Evolutionary conservation across 2,113 vertebrate species (phyloP).

Genomic region (Misgurnus anguillicaudatus): DNA sequence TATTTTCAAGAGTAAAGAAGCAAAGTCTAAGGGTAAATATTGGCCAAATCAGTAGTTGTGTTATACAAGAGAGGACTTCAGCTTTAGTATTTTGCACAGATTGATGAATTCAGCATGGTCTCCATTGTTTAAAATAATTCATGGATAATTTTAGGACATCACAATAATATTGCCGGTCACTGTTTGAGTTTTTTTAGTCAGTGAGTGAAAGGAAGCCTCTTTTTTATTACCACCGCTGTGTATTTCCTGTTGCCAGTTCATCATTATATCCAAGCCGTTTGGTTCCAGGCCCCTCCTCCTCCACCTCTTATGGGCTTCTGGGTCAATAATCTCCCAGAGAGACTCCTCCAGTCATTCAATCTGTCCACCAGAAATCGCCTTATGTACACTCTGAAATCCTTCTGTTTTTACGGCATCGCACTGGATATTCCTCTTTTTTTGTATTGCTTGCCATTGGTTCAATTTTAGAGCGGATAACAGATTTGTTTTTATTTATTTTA

Average conservation of each 20-base stretch:
- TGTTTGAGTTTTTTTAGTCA: conserved; percentile 19
- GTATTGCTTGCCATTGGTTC: background rate
- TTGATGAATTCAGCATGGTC: background rate
- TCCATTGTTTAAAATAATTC: background rate
- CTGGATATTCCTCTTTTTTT: background rate
- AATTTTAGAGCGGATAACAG: background rate
- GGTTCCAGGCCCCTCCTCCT: conserved; percentile 55
- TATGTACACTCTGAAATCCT: conserved; percentile 51
- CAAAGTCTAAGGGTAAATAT: no score
- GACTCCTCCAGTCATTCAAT: conserved; percentile 64
- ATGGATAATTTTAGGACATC: background rate
- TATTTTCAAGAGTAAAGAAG: no score
- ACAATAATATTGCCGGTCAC: background rate
- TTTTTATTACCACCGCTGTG: conserved; percentile 37
- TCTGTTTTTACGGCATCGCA: conserved; percentile 50
- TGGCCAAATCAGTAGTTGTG: no score
- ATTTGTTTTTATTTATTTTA: background rate
- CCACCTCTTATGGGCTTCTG: conserved; percentile 63
- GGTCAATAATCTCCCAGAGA: conserved; percentile 70
- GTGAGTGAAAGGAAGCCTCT: conserved; percentile 33
- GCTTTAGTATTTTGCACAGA: background rate
- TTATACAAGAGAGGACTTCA: background rate
- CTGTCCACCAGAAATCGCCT: conserved; percentile 57
- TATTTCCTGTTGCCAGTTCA: conserved; percentile 59
- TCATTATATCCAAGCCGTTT: conserved; percentile 52